Percentiles rank a stretch among this genome's conserved stretches.
These are phyloP conservation scores for Urechis unicinctus DNA, from an alignment of 2,888 invertebrate species.

Conservation along the genomic window DNA sequence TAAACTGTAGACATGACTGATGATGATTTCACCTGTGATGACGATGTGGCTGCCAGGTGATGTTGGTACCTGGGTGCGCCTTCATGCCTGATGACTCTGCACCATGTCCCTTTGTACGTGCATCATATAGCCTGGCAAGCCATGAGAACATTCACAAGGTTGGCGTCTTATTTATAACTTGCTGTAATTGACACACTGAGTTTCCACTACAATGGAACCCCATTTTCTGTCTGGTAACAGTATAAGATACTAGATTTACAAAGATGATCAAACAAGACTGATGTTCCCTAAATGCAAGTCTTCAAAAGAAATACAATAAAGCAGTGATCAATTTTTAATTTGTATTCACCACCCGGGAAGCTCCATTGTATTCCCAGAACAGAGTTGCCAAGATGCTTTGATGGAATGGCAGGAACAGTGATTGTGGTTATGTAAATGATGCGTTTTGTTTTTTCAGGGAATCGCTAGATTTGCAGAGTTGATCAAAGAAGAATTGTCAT, in stretches of 20 bases:
- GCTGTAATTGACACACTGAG: too few species aligned
- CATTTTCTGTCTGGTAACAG: too few species aligned
- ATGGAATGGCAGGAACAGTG: too few species aligned
- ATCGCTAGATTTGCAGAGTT: slow-evolving; percentile 6
- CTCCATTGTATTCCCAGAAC: neutral
- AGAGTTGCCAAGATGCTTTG: neutral
- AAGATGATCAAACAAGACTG: too few species aligned
- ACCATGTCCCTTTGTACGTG: slow-evolving; percentile 64
- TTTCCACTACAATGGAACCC: too few species aligned
- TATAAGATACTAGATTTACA: too few species aligned
- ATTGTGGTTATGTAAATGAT: too few species aligned
- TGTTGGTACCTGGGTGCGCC: slow-evolving; percentile 62
- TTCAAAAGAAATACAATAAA: too few species aligned
- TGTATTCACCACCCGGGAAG: neutral
- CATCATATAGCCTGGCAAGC: slow-evolving; percentile 66
- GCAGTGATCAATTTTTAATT: neutral
- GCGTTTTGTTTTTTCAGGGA: too few species aligned
- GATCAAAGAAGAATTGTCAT: slow-evolving; percentile 4
- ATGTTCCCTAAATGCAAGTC: too few species aligned
- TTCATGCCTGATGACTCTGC: slow-evolving; percentile 62
- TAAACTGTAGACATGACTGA: neutral
- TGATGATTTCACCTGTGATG: neutral
- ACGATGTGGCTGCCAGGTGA: slow-evolving; percentile 17
- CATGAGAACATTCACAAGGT: slow-evolving; percentile 62
- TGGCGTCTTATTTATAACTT: too few species aligned